phyloP scores from a whole-genome alignment of 2,888 invertebrate species.

The Resseliella maxima region DNA sequence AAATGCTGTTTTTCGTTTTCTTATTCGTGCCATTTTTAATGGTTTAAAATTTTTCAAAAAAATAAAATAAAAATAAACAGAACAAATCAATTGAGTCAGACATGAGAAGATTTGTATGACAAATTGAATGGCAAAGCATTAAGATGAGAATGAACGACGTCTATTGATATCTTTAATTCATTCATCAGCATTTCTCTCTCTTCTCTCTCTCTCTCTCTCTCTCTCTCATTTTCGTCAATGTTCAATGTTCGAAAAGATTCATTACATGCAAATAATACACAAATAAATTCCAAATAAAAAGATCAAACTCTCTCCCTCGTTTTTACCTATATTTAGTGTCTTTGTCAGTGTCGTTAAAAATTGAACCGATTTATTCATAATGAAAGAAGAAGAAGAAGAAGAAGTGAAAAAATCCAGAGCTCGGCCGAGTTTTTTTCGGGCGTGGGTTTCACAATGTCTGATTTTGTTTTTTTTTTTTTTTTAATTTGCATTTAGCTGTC shows the following conservation, averaged over 20 bases:
- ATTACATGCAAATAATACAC: conserved; percentile 39
- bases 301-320: conserved; percentile 22
- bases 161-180: conserved; percentile 47
- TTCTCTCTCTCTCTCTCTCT: background rate
- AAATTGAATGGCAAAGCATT: background rate
- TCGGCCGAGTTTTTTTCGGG: background rate
- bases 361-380: conserved; percentile 42
- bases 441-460: conserved; percentile 4
- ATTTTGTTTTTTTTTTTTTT: background rate
- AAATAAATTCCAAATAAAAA: conserved; percentile 29
- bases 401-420: background rate
- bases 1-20: conserved; percentile 40
- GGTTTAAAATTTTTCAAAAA: conserved; percentile 36
- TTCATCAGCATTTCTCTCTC: background rate
- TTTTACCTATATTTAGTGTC: conserved; percentile 39
- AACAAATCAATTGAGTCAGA: conserved; percentile 46
- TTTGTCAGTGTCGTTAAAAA: conserved; percentile 40
- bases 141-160: background rate
- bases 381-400: too few species aligned
- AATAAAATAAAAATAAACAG: background rate
- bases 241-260: background rate
- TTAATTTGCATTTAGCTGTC: conserved; percentile 56
- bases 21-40: conserved; percentile 48
- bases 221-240: background rate
- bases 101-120: background rate